Evolutionary conservation across 2,113 vertebrate genomes (phyloP).

Genomic region (Sylvietta virens): DNA sequence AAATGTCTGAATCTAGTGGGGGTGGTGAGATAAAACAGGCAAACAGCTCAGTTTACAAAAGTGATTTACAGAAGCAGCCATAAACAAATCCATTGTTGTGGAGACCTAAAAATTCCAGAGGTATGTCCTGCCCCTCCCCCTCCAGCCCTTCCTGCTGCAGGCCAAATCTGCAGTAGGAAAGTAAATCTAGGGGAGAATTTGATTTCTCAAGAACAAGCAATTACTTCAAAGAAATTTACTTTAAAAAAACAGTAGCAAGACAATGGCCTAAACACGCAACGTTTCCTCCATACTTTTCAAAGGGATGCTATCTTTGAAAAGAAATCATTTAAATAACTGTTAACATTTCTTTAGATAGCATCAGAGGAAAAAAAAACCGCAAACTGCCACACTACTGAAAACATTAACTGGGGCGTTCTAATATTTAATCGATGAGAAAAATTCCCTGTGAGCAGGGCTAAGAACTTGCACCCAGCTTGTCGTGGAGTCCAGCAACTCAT

Average conservation of each 20-base stretch:
- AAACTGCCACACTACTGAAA: not conserved
- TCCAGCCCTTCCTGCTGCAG: not conserved
- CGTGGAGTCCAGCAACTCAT: not conserved
- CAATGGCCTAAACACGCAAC: not conserved
- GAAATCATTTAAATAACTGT: not conserved
- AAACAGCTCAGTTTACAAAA: not conserved
- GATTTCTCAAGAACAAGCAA: not conserved
- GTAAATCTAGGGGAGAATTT: not conserved
- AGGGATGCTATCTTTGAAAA: not conserved
- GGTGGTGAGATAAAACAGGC: not conserved
- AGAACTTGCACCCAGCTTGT: not conserved
- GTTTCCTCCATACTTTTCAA: not conserved
- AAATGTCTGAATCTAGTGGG: not conserved
- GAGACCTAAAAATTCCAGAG: not conserved
- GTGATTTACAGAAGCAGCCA: not conserved
- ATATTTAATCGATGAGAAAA: not conserved
- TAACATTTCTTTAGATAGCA: not conserved
- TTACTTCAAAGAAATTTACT: not conserved
- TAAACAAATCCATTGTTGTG: not conserved
- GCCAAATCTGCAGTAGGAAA: not conserved
- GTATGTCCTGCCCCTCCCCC: not conserved
- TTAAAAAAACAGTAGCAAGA: not conserved
- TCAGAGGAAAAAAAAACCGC: not conserved
- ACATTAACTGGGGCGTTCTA: not conserved
- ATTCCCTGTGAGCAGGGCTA: not conserved